phyloP scores from a whole-genome alignment of 2,888 invertebrate species.

The Pharmacophagus antenor region DNA sequence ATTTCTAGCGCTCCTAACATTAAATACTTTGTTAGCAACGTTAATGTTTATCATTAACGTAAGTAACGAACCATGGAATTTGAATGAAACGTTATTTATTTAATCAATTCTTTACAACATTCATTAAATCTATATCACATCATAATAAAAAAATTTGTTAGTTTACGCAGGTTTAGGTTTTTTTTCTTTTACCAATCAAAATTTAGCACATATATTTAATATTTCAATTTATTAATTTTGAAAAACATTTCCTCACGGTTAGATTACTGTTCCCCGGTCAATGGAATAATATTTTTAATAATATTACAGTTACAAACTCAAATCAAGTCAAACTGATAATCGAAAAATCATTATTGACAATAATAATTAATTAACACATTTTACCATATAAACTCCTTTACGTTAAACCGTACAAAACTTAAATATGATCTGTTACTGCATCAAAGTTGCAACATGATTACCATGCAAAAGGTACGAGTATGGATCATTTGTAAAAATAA shows the following conservation, averaged over 20 bases:
- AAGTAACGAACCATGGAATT: neutral
- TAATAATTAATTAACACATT: neutral
- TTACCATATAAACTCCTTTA: neutral
- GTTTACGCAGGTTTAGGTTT: no score
- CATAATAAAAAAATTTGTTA: no score
- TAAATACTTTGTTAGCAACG: slow-evolving; percentile 2
- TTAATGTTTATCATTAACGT: neutral
- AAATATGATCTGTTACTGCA: slow-evolving; percentile 15
- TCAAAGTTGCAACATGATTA: slow-evolving; percentile 18
- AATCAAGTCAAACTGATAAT: neutral
- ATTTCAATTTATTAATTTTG: no score
- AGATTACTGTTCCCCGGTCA: no score
- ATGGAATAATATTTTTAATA: neutral
- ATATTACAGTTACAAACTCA: no score
- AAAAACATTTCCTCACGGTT: no score
- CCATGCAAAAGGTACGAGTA: slow-evolving; percentile 9
- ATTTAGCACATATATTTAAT: no score
- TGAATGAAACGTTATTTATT: neutral
- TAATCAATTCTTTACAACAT: neutral
- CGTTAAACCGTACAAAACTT: neutral
- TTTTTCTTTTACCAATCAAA: no score
- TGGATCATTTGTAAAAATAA: slow-evolving; percentile 34
- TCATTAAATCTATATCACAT: neutral
- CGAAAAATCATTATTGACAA: neutral
- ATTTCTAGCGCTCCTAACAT: slow-evolving; percentile 11